Percentiles rank a stretch among this genome's conserved stretches.
Evolutionary conservation across 2,888 invertebrate species (phyloP).

Genomic region (Girardia tigrina): DNA sequence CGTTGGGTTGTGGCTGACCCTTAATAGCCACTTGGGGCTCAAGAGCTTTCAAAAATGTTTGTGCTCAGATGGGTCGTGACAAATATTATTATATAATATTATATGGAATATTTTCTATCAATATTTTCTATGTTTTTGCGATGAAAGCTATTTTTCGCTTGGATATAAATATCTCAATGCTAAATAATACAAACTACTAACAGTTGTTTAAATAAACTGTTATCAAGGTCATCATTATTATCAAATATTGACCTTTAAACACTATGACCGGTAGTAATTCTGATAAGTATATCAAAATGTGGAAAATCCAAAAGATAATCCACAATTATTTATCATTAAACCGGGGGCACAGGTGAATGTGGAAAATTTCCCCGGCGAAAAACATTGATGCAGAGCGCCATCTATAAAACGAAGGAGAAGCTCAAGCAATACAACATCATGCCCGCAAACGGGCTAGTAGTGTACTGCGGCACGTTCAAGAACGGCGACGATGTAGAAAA

Average conservation of each 20-base stretch:
- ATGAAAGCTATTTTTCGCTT: too few species aligned
- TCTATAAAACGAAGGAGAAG: slow-evolving; percentile 97
- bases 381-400: slow-evolving; percentile 92
- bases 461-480: slow-evolving; percentile 98
- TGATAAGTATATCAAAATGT: slow-evolving; percentile 98
- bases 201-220: neutral
- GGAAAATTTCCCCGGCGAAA: slow-evolving; percentile 99
- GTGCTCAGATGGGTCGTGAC: too few species aligned
- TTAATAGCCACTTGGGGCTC: too few species aligned
- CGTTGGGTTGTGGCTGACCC: too few species aligned
- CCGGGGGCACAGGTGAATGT: slow-evolving; percentile 98
- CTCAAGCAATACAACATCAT: slow-evolving; percentile 98
- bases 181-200: too few species aligned
- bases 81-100: too few species aligned
- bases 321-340: slow-evolving; percentile 93
- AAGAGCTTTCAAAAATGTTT: too few species aligned
- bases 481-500: slow-evolving; percentile 99
- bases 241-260: neutral
- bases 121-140: too few species aligned
- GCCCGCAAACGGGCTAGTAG: slow-evolving; percentile 94
- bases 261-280: slow-evolving; percentile 46
- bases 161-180: too few species aligned
- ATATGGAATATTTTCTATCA: too few species aligned
- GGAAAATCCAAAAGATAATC: slow-evolving; percentile 99
- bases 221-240: neutral